phyloP scores from a whole-genome alignment of 2,888 invertebrate species.

The Melieria crassipennis region DNA sequence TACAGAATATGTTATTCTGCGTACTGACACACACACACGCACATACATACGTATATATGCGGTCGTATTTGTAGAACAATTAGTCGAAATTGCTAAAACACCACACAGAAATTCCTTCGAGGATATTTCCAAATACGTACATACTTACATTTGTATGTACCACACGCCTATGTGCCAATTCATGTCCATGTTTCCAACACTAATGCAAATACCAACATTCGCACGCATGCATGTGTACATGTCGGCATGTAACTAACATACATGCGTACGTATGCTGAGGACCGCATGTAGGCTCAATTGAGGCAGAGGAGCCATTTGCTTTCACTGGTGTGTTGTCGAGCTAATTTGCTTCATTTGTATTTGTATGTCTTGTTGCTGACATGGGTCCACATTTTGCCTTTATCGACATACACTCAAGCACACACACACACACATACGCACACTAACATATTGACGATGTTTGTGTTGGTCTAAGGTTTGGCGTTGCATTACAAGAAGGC shows the following conservation, averaged over 20 bases:
- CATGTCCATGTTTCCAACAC: no score
- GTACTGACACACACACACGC: slow-evolving; percentile 8
- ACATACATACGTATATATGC: slow-evolving; percentile 14
- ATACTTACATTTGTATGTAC: not conserved
- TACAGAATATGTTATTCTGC: no score
- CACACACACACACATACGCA: not conserved
- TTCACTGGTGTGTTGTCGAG: slow-evolving; percentile 26
- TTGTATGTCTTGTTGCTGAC: no score
- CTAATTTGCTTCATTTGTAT: slow-evolving; percentile 34
- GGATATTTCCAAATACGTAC: slow-evolving; percentile 4
- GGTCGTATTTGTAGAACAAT: slow-evolving; percentile 18
- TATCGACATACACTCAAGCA: not conserved
- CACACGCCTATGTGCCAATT: no score
- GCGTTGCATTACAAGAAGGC: no score
- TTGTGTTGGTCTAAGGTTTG: not conserved
- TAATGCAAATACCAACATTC: not conserved
- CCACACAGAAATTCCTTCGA: slow-evolving; percentile 29
- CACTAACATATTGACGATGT: not conserved
- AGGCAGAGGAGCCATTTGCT: slow-evolving; percentile 13
- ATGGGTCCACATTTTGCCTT: not conserved
- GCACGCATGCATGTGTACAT: not conserved
- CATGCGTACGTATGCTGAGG: not conserved
- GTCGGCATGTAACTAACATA: not conserved
- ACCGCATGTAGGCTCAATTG: not conserved
- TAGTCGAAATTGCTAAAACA: slow-evolving; percentile 29